These are phyloP conservation scores for Syrmaticus mikado DNA, from an alignment of 2,113 vertebrate genomes.

Conservation along the genomic window DNA sequence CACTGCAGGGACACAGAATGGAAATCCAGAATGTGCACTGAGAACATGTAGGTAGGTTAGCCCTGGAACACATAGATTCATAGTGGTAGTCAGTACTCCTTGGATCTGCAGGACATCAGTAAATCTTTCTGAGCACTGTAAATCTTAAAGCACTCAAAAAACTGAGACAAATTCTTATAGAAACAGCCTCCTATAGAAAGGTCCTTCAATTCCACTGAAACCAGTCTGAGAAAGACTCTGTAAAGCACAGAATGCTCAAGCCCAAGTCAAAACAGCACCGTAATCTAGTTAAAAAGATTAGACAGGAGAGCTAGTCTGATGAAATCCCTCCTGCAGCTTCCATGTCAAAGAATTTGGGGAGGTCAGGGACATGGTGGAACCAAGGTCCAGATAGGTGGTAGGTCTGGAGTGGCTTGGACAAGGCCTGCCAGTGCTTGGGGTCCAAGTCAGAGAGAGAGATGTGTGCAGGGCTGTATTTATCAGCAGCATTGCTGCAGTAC, in stretches of 20 bases:
- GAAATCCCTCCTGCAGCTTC: neutral
- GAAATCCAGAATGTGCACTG: neutral
- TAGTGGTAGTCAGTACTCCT: neutral
- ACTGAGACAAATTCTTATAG: neutral
- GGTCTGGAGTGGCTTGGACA: neutral
- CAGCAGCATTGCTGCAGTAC: neutral
- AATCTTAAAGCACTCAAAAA: neutral
- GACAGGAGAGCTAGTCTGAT: neutral
- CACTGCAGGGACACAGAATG: neutral
- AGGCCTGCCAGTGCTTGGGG: neutral
- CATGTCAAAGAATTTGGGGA: neutral
- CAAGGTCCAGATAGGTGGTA: neutral
- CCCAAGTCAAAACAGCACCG: neutral
- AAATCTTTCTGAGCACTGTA: neutral
- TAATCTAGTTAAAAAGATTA: neutral
- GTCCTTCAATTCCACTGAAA: neutral
- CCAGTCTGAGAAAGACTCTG: neutral
- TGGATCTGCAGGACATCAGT: neutral
- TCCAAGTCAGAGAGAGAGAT: neutral
- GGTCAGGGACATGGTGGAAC: neutral
- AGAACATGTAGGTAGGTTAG: neutral
- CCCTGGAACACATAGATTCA: neutral
- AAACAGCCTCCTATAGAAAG: neutral
- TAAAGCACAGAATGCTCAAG: neutral
- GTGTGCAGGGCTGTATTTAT: neutral